Percentiles rank a stretch among this genome's conserved stretches.
phyloP scores from a whole-genome alignment of 2,113 vertebrate species.

The Boulengeromyrus knoepffleri region DNA sequence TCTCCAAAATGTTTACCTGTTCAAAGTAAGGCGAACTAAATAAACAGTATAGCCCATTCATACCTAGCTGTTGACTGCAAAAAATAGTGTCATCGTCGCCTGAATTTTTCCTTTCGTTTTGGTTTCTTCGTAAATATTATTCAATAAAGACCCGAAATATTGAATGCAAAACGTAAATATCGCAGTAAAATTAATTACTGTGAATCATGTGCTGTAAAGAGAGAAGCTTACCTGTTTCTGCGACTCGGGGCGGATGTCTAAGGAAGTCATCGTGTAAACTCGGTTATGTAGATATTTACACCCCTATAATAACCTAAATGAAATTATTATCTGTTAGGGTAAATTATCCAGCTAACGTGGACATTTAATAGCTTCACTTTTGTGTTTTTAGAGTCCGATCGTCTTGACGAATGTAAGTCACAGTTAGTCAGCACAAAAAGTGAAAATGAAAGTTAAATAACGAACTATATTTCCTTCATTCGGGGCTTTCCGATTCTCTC shows the following conservation, averaged over 20 bases:
- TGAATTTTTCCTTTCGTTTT: background rate
- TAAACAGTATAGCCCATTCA: background rate
- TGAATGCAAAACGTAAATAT: background rate
- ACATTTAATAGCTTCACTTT: background rate
- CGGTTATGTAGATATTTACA: background rate
- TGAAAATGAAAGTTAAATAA: slow-evolving; percentile 61
- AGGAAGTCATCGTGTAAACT: slow-evolving; percentile 46
- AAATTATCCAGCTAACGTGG: background rate
- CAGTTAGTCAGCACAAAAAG: slow-evolving; percentile 51
- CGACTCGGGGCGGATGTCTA: slow-evolving; percentile 47
- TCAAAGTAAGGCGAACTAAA: background rate
- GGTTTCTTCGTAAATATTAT: background rate
- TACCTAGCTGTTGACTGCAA: background rate
- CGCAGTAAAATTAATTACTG: background rate
- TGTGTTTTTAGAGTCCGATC: background rate
- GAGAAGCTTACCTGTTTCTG: slow-evolving; percentile 56
- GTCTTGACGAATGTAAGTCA: slow-evolving; percentile 16
- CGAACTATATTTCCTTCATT: slow-evolving; percentile 17
- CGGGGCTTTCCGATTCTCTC: slow-evolving; percentile 39
- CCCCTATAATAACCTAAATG: background rate
- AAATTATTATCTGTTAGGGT: background rate
- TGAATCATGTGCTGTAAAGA: background rate
- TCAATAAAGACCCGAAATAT: background rate
- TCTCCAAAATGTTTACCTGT: background rate
- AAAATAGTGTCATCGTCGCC: background rate